Conservation (phyloP, 1,140 invertebrate species). For the Dreissena polymorpha region DNA sequence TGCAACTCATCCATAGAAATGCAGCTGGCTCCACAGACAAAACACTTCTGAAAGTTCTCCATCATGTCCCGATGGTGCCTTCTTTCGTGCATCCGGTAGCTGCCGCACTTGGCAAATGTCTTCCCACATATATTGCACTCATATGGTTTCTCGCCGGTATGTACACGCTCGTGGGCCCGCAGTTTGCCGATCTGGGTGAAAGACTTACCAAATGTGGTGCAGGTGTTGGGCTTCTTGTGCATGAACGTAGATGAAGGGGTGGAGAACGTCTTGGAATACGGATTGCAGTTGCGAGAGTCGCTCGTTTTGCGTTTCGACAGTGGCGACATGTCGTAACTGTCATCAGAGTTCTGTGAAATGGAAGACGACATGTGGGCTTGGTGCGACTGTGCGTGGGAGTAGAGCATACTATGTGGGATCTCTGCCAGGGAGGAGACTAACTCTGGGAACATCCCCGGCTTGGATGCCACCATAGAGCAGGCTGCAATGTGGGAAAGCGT, state of each 20-base stretch:
- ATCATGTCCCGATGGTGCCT: conserved; percentile 66
- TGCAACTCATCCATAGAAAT: conserved; percentile 65
- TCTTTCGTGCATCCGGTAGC: conserved; percentile 71
- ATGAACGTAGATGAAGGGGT: conserved; percentile 66
- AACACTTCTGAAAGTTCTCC: conserved; percentile 61
- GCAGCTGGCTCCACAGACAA: conserved; percentile 68
- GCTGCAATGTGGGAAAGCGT: conserved; percentile 25
- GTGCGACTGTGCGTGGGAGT: not conserved
- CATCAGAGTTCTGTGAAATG: conserved; percentile 35
- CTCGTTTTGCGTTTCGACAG: conserved; percentile 32
- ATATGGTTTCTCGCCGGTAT: conserved; percentile 75
- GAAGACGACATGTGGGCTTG: not conserved
- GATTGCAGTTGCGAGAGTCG: conserved; percentile 61
- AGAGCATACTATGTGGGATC: not conserved
- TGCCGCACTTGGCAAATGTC: conserved; percentile 71
- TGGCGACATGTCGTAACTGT: conserved; percentile 32
- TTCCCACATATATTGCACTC: conserved; percentile 69
- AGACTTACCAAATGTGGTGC: conserved; percentile 65
- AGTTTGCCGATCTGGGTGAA: conserved; percentile 72
- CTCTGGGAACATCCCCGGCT: conserved; percentile 26
- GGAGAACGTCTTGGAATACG: conserved; percentile 69
- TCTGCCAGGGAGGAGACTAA: not conserved
- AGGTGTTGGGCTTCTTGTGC: conserved; percentile 67
- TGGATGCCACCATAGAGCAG: not conserved
- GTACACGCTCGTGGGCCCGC: conserved; percentile 69